Evolutionary conservation across 2,797 vertebrate species (phyloP), one percentile per base, ranked within the genome.

Genomic region (Sylvia borin): DNA sequence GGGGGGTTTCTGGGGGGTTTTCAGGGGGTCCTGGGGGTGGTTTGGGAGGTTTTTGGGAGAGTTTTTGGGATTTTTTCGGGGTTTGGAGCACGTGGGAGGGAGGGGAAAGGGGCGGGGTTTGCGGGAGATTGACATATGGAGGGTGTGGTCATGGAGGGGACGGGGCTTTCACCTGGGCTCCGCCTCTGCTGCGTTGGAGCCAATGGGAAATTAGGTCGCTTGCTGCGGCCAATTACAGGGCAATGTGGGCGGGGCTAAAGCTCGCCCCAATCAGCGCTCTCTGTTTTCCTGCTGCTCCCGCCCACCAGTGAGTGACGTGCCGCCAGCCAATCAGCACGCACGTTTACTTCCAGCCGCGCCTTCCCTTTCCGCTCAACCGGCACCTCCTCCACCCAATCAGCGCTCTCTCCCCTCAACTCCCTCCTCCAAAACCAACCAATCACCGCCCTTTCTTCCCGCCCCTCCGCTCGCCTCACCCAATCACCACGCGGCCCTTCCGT

Each of bases 281-380:
- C 5, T 1, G 2, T 6, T 4, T 4, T 15, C 20, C 0, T 13
- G 1, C 14, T 9, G 36, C 13, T 29, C 29, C 38, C 26, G 5
- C 31, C 53, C 11, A 21, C 2, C 8, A 1, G 11, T 48, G 72
- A 74, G 11, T 10, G 43, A 25, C 55, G 6, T 22, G 3, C 12
- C 43, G 0, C 1, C 38, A 43, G 12, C 54, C 71, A 75, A 60
- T 51, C 54, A 45, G 12, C 19, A 2, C 25, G 3, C 8, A 5
- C 20, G 10, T 21, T 29, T 16, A 13, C n/a, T 2, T 21, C 2
- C 2, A 21, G 4, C 8, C 4, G 3, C 32, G 2, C 45, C 38
- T n/a, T 5, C 20, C 12, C 17, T 1, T 17, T 2, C 21, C 2
- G 3, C 17, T 34, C 7, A 72, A 57, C 34, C 43, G 42, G 43